A percentile compares a stretch with the other conserved stretches of the same genome.
Conservation (phyloP, 2,113 vertebrate genomes). For the Cisticola juncidis region DNA sequence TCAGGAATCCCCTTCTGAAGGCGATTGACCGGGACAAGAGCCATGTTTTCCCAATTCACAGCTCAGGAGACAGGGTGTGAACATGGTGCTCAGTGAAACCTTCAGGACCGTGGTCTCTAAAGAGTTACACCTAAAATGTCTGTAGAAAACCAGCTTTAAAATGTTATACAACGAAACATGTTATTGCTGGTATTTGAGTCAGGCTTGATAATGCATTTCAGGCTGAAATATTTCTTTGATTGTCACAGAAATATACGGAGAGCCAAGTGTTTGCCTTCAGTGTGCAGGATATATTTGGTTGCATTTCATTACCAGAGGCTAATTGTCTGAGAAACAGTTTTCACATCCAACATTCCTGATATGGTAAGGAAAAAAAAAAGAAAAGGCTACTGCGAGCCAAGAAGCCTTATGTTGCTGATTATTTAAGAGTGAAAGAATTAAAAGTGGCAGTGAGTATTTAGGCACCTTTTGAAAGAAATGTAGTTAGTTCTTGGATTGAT, state of each 20-base stretch:
- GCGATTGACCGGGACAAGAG: background rate
- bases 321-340: conserved; percentile 67
- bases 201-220: conserved; percentile 78
- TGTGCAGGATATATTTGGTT: conserved; percentile 53
- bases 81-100: background rate
- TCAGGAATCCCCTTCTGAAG: background rate
- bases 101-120: background rate
- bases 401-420: conserved; percentile 11
- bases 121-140: conserved; percentile 65
- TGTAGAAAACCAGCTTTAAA: conserved; percentile 76
- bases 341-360: conserved; percentile 64
- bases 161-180: conserved; percentile 76
- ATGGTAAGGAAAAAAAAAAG: background rate
- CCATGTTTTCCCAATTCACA: background rate
- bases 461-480: conserved; percentile 35
- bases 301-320: conserved; percentile 72
- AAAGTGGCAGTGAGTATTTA: conserved; percentile 11
- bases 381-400: background rate
- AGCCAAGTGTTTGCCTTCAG: conserved; percentile 67
- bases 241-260: conserved; percentile 70
- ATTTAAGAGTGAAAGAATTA: conserved; percentile 67
- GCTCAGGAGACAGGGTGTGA: background rate
- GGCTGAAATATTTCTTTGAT: conserved; percentile 78
- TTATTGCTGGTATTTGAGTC: conserved; percentile 74
- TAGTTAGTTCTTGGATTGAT: conserved; percentile 23